Base-by-base conservation (phyloP, 2,113 vertebrate genomes). In the Sigmodon hispidus region DNA sequence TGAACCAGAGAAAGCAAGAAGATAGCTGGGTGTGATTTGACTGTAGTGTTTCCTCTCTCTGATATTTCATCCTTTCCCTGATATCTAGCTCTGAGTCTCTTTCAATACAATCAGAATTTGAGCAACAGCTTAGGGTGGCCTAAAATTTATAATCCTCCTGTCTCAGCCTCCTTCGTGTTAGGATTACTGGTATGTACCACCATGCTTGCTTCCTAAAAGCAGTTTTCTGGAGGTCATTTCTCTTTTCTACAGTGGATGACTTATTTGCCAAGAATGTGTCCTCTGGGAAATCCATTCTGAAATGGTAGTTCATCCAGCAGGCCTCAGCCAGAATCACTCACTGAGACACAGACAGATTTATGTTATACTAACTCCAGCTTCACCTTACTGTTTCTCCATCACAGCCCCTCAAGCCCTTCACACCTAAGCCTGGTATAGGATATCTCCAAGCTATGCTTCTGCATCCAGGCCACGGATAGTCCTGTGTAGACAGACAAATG, bases 401-500 rank as follows among this genome's bases (percentile, higher is more conserved):
- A 15, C 40, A 65, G 17, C 4, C 7, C 26, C 26, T 31, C 24
- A 84, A 63, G 26, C 26, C 40, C 81, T 84, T 45, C 40, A 34
- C 29, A 65, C 2, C 40, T 65, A 45, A 24, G 16, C 81, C 15
- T 63, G 59, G 11, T 34, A 2, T 3, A 31, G 16, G 59, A 31
- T 34, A 52, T 63, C 84, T 87, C 63, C 34, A 87, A 70, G 5
- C 12, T 52, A 16, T 26, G 11, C 0, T 1, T 31, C 34, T 36
- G 24, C 3, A 17, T 0, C 7, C 22, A 24, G 55, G 48, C 9
- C 22, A 61, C 10, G 7, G 52, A 2, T 3, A 50, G 26, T 52
- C 29, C 4, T n/a, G 3, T 9, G 3, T 0, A 1, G 48, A 34
- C 26, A 63, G 75, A 55, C 26, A 5, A 3, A 19, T 0, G 5